These are phyloP conservation scores for Catharus ustulatus DNA, from an alignment of 2,797 vertebrate genomes.

Conservation along the genomic window DNA sequence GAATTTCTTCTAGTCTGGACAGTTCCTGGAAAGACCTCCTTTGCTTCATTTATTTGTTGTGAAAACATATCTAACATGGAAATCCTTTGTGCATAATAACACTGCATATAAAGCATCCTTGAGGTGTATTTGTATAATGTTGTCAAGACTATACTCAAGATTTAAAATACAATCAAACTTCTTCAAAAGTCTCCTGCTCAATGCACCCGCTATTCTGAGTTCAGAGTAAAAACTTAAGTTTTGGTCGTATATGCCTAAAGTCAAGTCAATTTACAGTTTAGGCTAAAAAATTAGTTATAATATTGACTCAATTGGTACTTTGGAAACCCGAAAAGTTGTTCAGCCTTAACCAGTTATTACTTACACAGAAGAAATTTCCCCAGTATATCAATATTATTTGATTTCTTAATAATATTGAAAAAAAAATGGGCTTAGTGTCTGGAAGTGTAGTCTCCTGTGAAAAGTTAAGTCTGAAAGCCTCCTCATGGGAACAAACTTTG, in stretches of 20 bases:
- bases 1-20: not conserved
- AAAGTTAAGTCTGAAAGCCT: not conserved
- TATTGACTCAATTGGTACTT: not conserved
- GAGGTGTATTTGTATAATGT: not conserved
- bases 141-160: not conserved
- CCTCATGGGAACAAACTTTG: not conserved
- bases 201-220: not conserved
- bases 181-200: not conserved
- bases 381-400: not conserved
- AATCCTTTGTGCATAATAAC: not conserved
- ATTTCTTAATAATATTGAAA: not conserved
- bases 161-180: not conserved
- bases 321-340: not conserved
- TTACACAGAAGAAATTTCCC: not conserved
- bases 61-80: not conserved
- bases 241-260: not conserved
- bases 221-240: not conserved
- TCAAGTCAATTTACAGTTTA: not conserved
- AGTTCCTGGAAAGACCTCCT: not conserved
- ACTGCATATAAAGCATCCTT: not conserved
- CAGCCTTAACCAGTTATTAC: not conserved
- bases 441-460: not conserved
- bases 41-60: not conserved
- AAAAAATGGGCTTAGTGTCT: not conserved
- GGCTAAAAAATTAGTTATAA: not conserved